phyloP scores from a whole-genome alignment of 2,113 vertebrate genomes.

The Rhynchomys soricoides region DNA sequence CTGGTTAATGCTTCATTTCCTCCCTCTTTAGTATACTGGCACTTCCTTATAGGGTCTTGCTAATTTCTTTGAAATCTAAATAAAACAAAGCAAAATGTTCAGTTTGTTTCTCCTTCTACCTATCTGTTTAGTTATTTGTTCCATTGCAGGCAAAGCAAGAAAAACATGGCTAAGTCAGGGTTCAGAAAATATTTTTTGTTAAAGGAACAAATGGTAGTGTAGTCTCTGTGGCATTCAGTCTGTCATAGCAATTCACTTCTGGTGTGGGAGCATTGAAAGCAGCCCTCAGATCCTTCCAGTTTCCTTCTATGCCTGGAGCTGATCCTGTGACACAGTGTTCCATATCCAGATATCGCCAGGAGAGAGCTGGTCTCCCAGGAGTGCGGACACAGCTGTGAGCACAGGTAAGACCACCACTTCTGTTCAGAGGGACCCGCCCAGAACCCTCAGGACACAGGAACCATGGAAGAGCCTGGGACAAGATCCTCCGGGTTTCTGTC shows the following conservation, averaged over 20 bases:
- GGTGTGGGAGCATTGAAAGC: background rate
- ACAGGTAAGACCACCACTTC: no score
- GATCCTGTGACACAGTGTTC: no score
- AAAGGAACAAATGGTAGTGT: background rate
- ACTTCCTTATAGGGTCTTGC: background rate
- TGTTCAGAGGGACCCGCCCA: no score
- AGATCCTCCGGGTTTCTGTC: no score
- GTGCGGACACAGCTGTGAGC: no score
- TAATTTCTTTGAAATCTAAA: background rate
- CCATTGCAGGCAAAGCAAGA: background rate
- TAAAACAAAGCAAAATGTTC: background rate
- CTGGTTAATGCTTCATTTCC: background rate
- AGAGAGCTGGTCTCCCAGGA: no score
- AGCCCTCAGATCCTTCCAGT: no score
- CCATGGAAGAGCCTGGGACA: no score
- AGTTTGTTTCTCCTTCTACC: background rate
- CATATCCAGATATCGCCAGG: no score
- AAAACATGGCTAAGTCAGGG: slow-evolving; percentile 8
- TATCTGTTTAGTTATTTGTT: background rate
- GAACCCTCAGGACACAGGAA: no score
- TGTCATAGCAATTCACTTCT: background rate
- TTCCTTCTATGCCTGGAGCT: no score
- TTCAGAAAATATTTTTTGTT: background rate
- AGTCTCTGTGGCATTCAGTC: background rate
- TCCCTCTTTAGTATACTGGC: background rate